Percentiles rank a stretch among this genome's conserved stretches.
These are phyloP conservation scores for Apteryx owenii DNA, from an alignment of 2,113 vertebrate genomes.

Conservation along the genomic window DNA sequence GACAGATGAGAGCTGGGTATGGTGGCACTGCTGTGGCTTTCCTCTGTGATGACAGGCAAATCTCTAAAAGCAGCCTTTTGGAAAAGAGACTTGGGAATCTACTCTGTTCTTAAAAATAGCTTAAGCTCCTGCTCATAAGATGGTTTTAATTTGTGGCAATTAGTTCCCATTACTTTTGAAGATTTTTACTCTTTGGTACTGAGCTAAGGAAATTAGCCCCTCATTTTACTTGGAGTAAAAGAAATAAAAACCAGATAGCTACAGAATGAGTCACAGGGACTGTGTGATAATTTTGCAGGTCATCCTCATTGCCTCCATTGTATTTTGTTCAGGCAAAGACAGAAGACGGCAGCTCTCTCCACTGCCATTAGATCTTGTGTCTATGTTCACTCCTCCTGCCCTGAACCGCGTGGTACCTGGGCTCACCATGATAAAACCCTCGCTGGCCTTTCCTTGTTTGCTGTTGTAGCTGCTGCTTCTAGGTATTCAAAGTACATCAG, in stretches of 20 bases:
- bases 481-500: background rate
- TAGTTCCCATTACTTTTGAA: background rate
- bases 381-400: background rate
- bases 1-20: background rate
- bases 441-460: background rate
- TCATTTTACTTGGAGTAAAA: background rate
- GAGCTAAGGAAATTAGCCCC: background rate
- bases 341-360: background rate
- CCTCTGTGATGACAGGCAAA: background rate
- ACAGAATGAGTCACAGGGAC: background rate
- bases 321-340: background rate
- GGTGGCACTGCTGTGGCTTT: background rate
- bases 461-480: background rate
- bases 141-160: background rate
- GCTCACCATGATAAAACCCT: background rate
- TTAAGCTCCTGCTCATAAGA: background rate
- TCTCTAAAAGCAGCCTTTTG: background rate
- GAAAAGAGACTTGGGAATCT: background rate
- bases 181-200: background rate
- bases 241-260: background rate
- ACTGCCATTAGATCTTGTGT: background rate
- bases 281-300: background rate
- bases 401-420: background rate
- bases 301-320: fast-evolving
- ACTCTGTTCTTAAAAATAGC: background rate